Evolutionary conservation across 2,797 vertebrate species (phyloP).

Genomic region (Avahi laniger): DNA sequence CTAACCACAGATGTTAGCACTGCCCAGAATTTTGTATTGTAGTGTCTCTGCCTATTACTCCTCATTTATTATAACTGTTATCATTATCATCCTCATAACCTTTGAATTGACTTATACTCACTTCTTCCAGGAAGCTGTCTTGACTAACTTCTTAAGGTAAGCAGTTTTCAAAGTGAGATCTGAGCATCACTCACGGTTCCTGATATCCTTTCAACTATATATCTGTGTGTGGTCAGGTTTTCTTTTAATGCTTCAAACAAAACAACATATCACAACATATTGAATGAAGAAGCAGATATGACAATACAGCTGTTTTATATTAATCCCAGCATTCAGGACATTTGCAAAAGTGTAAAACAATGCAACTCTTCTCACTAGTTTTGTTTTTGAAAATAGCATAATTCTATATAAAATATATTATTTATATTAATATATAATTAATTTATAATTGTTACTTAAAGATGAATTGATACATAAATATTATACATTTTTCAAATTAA

Average conservation of each 20-base stretch:
- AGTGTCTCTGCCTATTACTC: not conserved
- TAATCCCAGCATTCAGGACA: not conserved
- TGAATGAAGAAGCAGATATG: not conserved
- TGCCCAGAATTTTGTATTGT: not conserved
- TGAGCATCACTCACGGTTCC: not conserved
- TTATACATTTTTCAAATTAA: not conserved
- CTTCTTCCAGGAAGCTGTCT: not conserved
- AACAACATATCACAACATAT: not conserved
- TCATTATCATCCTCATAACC: not conserved
- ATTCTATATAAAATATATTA: not conserved
- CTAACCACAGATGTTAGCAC: not conserved
- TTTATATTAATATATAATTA: not conserved
- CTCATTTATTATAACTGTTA: not conserved
- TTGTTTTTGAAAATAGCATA: not conserved
- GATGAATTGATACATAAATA: not conserved
- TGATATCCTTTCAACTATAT: not conserved
- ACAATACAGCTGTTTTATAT: not conserved
- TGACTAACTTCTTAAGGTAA: not conserved
- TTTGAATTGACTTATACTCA: not conserved
- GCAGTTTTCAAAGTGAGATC: not conserved
- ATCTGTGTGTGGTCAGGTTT: not conserved
- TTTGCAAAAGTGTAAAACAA: not conserved
- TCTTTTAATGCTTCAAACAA: not conserved
- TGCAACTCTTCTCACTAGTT: not conserved
- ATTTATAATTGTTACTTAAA: constrained; percentile 12